Evolutionary conservation across 2,113 vertebrate species (phyloP).

Genomic region (Taurulus bubalis): DNA sequence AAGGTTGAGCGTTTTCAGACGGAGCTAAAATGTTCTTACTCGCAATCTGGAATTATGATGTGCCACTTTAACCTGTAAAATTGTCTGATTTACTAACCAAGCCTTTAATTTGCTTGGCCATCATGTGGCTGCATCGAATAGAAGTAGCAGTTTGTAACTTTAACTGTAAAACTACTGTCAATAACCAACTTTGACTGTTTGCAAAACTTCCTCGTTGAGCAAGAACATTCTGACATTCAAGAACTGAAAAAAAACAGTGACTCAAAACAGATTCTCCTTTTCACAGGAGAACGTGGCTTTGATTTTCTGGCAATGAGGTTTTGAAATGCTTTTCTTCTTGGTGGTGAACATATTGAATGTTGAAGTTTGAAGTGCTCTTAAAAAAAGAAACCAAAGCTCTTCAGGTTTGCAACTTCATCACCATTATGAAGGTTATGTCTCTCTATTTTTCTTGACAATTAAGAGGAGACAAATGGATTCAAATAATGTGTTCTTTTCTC

Average conservation of each 20-base stretch:
- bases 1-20: constrained; percentile 6
- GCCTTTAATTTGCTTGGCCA: neutral
- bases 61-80: constrained; percentile 4
- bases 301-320: neutral
- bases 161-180: neutral
- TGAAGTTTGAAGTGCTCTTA: no score
- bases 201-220: neutral
- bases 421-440: no score
- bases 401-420: no score
- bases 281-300: neutral
- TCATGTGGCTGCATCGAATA: neutral
- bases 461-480: no score
- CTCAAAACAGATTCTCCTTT: neutral
- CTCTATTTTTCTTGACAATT: no score
- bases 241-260: neutral
- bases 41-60: neutral
- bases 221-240: neutral
- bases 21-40: neutral
- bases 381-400: no score
- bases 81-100: neutral
- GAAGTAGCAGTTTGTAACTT: no score
- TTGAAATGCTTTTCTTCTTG: neutral
- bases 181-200: neutral
- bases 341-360: neutral
- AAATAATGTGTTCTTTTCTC: no score